Evolutionary conservation across 2,113 vertebrate species (phyloP).

Genomic region (Alexandromys fortis): DNA sequence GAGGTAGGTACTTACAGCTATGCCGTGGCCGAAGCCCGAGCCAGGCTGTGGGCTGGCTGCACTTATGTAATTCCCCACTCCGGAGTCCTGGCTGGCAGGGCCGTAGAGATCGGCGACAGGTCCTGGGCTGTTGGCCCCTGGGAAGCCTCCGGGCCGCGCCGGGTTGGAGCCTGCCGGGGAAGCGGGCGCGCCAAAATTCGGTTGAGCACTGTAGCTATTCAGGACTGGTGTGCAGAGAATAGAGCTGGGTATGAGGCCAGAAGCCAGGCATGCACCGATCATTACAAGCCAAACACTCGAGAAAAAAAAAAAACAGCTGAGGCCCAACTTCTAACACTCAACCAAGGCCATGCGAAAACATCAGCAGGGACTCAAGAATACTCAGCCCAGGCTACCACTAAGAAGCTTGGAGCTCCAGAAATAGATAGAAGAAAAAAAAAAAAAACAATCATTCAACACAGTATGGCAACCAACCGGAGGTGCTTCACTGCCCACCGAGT

Average conservation of each 20-base stretch:
- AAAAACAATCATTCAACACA: conserved; percentile 87
- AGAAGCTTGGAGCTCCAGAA: conserved; percentile 90
- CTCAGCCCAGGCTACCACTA: conserved; percentile 90
- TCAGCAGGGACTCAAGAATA: conserved; percentile 88
- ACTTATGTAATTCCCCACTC: conserved; percentile 99
- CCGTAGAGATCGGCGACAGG: conserved; percentile 92
- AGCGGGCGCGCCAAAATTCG: conserved; percentile 92
- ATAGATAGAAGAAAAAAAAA: conserved; percentile 83
- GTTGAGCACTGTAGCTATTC: conserved; percentile 94
- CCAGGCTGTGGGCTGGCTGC: conserved; percentile 98
- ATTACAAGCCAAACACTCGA: conserved; percentile 90
- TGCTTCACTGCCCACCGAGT: conserved; percentile 86
- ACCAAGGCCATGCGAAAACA: conserved; percentile 92
- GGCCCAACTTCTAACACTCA: conserved; percentile 90
- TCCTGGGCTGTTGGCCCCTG: conserved; percentile 97
- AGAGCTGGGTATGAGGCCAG: conserved; percentile 91
- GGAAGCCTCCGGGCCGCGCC: conserved; percentile 96
- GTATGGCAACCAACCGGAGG: conserved; percentile 87
- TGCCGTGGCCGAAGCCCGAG: conserved; percentile 97
- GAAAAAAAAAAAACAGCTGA: conserved; percentile 89
- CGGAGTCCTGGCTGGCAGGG: conserved; percentile 97
- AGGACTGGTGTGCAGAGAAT: conserved; percentile 93
- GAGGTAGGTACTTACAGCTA: conserved; percentile 93
- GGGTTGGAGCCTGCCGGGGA: conserved; percentile 96
- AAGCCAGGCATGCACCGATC: conserved; percentile 90